Base-by-base conservation (phyloP, 2,888 invertebrate species). In the Trachelus stipa region DNA sequence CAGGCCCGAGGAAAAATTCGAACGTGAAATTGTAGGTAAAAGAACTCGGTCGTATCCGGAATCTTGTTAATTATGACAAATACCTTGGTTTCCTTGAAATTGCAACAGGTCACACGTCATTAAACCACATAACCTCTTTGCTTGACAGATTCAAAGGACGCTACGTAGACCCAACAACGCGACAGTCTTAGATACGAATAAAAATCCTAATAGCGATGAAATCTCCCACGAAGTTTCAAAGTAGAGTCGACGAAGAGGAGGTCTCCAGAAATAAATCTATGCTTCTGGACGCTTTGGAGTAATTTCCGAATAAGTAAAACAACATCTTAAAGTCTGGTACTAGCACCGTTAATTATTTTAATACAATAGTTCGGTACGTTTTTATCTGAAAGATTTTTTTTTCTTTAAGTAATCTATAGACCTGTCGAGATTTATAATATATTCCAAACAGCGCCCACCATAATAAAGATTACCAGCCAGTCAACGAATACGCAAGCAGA, bases 61-160 rank as follows among this genome's bases (percentile, higher is more conserved):
- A 71, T 56, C 23, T 9, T 71, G 23, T 31, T 33, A 71, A 2
- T 33, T 31, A n/a, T 11, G 31, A 31, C 31, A 71, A 71, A 71
- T 71, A 71, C 71, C 71, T 71, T 71, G 71, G 71, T 71, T 71
- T 71, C 71, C 71, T 71, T 34, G 15, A 11, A 71, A 71, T 71
- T n/a, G 71, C 31, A 74, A 71, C 69, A 77, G 69, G 77, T 81
- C 77, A 81, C 69, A 69, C 71, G 31, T 69, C 40, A 79, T 79
- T 76, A 74, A 79, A 80, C 80, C 81, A 80, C 84, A 82, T 86
- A 87, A 87, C 87, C 86, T 87, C 79, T 78, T 71, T 73, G 73
- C 74, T 81, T 83, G 83, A 81, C 80, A 82, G 80, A 56, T 56
- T 15, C 23, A 56, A 56, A 23, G 56, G 23, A 56, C 23, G 23